Percentiles rank a stretch among this genome's conserved stretches.
These are phyloP conservation scores for Botia kubotai DNA, from an alignment of 2,797 vertebrate genomes.

Conservation along the genomic window DNA sequence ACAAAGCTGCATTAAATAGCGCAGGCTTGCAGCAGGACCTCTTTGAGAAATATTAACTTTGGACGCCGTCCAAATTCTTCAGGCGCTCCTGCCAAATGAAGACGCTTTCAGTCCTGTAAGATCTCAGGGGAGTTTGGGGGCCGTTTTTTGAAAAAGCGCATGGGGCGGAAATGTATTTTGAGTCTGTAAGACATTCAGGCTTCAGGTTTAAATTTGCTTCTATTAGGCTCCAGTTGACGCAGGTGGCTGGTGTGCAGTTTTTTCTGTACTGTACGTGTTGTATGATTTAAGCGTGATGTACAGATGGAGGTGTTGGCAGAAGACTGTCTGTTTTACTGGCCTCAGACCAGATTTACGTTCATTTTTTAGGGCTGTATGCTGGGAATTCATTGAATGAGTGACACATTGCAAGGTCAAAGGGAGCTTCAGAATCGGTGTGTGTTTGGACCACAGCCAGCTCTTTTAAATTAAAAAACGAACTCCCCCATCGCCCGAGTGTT, in stretches of 20 bases:
- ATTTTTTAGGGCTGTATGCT: not conserved
- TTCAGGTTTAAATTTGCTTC: constrained; percentile 9
- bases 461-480: not conserved
- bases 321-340: constrained; percentile 1
- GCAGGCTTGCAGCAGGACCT: constrained; percentile 66
- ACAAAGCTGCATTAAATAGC: constrained; percentile 70
- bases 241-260: not conserved
- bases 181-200: constrained; percentile 36
- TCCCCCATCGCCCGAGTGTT: not conserved
- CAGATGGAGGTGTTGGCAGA: constrained; percentile 27
- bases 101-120: constrained; percentile 70
- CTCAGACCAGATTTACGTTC: not conserved
- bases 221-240: not conserved
- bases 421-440: not conserved
- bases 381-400: constrained; percentile 6
- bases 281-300: constrained; percentile 6
- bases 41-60: constrained; percentile 76
- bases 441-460: not conserved
- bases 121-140: constrained; percentile 65
- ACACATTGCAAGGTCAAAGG: not conserved
- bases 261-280: not conserved
- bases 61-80: constrained; percentile 70
- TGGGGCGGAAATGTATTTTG: constrained; percentile 33
- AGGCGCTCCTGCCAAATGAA: constrained; percentile 67
- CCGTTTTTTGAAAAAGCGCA: constrained; percentile 68